Percentiles rank a stretch among this genome's conserved stretches.
phyloP scores from a whole-genome alignment of 2,888 invertebrate genomes.

The Harpagoxenus sublaevis region DNA sequence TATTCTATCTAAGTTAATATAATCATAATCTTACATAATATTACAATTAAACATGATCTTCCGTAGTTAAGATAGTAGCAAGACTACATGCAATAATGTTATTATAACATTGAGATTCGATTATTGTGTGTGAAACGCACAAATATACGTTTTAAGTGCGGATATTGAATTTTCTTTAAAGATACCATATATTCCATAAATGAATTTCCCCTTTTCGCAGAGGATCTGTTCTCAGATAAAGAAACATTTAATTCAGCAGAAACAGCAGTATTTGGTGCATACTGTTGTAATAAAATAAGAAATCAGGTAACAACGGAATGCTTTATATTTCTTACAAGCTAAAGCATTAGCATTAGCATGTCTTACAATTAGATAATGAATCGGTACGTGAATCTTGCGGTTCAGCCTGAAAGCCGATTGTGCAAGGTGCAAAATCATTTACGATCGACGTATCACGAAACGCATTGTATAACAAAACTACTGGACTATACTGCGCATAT shows the following conservation, averaged over 20 bases:
- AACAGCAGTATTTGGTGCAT: background rate
- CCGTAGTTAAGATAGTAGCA: background rate
- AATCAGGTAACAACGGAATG: background rate
- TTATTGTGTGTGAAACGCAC: background rate
- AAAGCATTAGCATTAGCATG: background rate
- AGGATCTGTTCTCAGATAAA: background rate
- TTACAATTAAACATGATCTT: background rate
- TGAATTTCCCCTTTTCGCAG: background rate
- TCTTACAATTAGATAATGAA: constrained; percentile 3
- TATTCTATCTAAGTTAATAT: background rate
- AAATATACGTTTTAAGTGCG: background rate
- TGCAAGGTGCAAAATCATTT: constrained; percentile 2
- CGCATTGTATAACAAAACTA: background rate
- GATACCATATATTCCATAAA: background rate
- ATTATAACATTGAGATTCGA: background rate
- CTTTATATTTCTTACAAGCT: constrained; percentile 37
- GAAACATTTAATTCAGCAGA: background rate
- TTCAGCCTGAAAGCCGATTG: constrained; percentile 31
- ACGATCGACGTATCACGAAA: constrained; percentile 11
- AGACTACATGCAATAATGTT: background rate
- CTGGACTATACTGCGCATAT: background rate
- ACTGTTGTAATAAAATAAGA: background rate
- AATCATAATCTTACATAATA: background rate
- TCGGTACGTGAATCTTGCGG: constrained; percentile 20
- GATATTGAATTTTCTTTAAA: background rate